Conservation (phyloP, 2,888 invertebrate species). For the Heteropelma amictum region DNA sequence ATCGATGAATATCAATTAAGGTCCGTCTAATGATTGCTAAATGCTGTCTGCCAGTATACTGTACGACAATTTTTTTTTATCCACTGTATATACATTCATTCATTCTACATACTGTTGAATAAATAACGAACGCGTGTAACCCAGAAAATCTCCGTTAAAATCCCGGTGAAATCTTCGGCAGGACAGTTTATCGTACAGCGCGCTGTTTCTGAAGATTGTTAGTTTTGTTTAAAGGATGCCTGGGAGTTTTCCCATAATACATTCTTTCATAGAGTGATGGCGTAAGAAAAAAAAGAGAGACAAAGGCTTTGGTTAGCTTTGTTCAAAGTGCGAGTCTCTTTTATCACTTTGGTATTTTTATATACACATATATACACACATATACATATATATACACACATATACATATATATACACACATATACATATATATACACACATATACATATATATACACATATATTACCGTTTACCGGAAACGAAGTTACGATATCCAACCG, state of each 20-base stretch:
- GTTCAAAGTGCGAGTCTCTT: neutral
- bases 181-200: conserved; percentile 69
- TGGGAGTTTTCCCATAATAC: conserved; percentile 75
- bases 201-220: conserved; percentile 31
- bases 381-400: too few species aligned
- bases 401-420: conserved; percentile 7
- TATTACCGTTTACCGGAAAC: conserved; percentile 74
- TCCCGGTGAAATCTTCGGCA: conserved; percentile 52
- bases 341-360: too few species aligned
- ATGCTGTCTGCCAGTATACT: too few species aligned
- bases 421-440: neutral
- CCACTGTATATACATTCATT: neutral
- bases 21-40: too few species aligned
- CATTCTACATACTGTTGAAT: neutral
- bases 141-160: conserved; percentile 10
- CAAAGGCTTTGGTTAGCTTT: conserved; percentile 62
- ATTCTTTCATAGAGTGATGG: conserved; percentile 33
- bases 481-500: conserved; percentile 67
- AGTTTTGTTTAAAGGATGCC: conserved; percentile 64
- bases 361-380: too few species aligned
- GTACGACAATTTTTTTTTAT: too few species aligned
- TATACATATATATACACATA: neutral
- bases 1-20: too few species aligned
- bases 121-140: conserved; percentile 12
- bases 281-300: conserved; percentile 58